phyloP scores from a whole-genome alignment of 2,888 invertebrate genomes.

The Eilema caniola region DNA sequence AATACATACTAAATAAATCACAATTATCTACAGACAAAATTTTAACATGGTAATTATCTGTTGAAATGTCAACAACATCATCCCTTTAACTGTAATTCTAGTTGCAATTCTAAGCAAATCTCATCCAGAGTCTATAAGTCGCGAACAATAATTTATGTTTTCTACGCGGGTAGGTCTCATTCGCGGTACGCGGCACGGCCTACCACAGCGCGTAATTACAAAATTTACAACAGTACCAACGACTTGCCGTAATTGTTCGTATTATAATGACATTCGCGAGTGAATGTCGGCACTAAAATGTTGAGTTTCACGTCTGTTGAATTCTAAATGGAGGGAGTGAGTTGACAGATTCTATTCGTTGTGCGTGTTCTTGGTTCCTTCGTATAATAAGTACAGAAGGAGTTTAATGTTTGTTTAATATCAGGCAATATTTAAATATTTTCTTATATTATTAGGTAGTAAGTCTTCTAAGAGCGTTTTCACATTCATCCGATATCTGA shows the following conservation, averaged over 20 bases:
- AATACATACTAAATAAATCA: too few relatives aligned
- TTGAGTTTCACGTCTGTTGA: slow-evolving; percentile 19
- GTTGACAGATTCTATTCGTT: slow-evolving; percentile 22
- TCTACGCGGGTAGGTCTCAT: slow-evolving; percentile 25
- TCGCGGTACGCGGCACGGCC: slow-evolving; percentile 44
- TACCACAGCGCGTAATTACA: slow-evolving; percentile 50
- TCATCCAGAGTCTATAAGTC: slow-evolving; percentile 36
- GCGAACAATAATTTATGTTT: slow-evolving; percentile 47
- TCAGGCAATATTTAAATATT: background rate
- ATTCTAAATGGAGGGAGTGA: slow-evolving; percentile 15
- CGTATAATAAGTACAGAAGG: background rate
- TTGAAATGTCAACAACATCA: too few relatives aligned
- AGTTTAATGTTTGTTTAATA: background rate
- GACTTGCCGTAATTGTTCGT: slow-evolving; percentile 42
- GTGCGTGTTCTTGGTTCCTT: slow-evolving; percentile 5
- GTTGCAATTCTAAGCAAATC: background rate
- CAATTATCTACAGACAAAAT: too few relatives aligned
- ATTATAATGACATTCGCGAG: slow-evolving; percentile 34
- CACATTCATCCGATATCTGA: too few relatives aligned
- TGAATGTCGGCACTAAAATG: slow-evolving; percentile 32
- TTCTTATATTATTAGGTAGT: background rate
- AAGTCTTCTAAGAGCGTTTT: background rate
- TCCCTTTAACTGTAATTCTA: too few relatives aligned
- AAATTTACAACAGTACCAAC: slow-evolving; percentile 39
- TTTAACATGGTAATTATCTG: too few relatives aligned